These are phyloP conservation scores for Nansenia antarctica DNA, from an alignment of 2,113 vertebrate species.

Conservation along the genomic window DNA sequence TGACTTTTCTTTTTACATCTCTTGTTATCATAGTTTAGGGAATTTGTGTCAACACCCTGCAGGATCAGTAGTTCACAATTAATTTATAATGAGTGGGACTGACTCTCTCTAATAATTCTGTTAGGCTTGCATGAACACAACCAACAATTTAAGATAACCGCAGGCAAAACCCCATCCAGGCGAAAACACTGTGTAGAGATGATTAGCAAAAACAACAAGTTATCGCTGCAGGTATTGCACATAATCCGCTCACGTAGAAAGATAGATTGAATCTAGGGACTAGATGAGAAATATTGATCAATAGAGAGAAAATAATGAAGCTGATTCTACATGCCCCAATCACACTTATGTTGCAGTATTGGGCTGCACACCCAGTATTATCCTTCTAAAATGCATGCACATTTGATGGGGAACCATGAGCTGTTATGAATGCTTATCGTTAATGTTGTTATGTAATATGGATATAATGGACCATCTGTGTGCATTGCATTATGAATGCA, in stretches of 20 bases:
- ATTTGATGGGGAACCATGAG: too few species aligned
- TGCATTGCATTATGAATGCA: too few species aligned
- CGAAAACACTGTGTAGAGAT: constrained; percentile 58
- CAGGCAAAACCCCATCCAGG: constrained; percentile 57
- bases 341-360: too few species aligned
- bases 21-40: constrained; percentile 56
- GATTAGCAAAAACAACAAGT: constrained; percentile 68
- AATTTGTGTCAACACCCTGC: constrained; percentile 72
- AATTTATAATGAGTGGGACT: constrained; percentile 68
- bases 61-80: constrained; percentile 66
- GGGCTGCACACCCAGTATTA: too few species aligned
- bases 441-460: too few species aligned
- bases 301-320: too few species aligned
- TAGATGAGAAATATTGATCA: too few species aligned
- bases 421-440: too few species aligned
- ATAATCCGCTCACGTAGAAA: constrained; percentile 32
- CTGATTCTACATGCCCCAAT: too few species aligned
- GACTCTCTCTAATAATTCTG: constrained; percentile 48
- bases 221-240: constrained; percentile 48
- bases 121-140: constrained; percentile 54
- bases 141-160: constrained; percentile 69
- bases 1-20: constrained; percentile 49
- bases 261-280: constrained; percentile 47
- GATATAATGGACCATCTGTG: too few species aligned
- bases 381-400: too few species aligned